Evolutionary conservation across 1,140 invertebrate species (phyloP), one percentile per base, ranked within the genome.

Genomic region (Macrostomum lignano): DNA sequence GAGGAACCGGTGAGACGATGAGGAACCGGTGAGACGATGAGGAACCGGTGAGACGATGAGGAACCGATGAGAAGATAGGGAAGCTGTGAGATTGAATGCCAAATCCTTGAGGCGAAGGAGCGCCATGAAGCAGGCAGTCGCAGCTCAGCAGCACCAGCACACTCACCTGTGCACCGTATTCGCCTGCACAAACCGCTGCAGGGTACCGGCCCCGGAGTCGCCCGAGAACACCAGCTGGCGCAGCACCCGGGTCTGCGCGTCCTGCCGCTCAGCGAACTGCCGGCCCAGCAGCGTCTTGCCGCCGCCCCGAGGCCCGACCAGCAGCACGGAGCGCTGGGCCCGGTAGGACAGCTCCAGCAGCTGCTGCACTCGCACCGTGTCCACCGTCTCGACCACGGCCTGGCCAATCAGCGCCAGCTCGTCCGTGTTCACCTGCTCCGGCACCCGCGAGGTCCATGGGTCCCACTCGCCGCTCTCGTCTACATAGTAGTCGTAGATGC

Each of bases 401-500:
- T 58, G 47, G 10, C 52, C 52, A 14, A 55, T 41, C 31, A 54
- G 44, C 35, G 55, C 44, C 30, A 49, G 46, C 32, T 47, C 47
- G 34, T 55, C 51, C 29, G 45, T 37, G 34, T 46, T 52, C 1
- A 44, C 39, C 10, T 44, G 42, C 35, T 56, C 52, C 15, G 50
- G 48, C 5, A 55, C 46, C 14, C 49, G 43, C n/a, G 50, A 51
- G 3, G 45, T 42, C 55, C 55, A 58, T 5, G 48, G 47, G 32
- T 58, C 54, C 55, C 55, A 58, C 35, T 58, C 55, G 29, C 55
- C 54, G 17, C 50, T 50, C 33, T 58, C 55, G 40, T 58, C 55
- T 17, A 58, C 54, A 43, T 57, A 58, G 39, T 57, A 58, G 37
- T 58, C 55, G 46, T 55, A 58, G 31, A 56, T 49, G 41, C 46